Percentiles rank a stretch among this genome's conserved stretches.
Evolutionary conservation across 2,797 vertebrate genomes (phyloP).

Genomic region (Tokudaia muenninki): DNA sequence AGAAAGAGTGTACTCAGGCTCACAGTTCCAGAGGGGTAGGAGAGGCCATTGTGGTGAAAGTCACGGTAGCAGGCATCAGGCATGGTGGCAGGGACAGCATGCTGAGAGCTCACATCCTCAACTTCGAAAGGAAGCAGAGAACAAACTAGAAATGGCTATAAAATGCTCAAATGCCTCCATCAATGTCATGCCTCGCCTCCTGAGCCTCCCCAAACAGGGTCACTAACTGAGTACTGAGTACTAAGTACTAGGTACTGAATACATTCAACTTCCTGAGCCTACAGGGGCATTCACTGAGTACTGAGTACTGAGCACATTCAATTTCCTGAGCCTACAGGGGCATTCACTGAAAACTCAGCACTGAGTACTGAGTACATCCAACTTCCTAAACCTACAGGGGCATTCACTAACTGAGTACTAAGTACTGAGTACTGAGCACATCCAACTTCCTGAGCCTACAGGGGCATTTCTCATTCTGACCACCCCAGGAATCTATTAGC

Average conservation of each 20-base stretch:
- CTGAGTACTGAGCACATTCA: no score
- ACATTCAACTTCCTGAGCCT: not conserved
- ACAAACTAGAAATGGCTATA: not conserved
- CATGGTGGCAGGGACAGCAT: no score
- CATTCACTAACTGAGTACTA: no score
- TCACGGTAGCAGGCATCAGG: not conserved
- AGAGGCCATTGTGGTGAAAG: no score
- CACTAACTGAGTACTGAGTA: not conserved
- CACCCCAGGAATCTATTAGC: not conserved
- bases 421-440: no score
- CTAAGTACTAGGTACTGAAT: not conserved
- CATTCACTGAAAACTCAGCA: no score
- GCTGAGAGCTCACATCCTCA: not conserved
- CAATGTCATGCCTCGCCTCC: not conserved
- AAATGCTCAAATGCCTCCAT: rapidly evolving
- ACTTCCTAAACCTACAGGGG: no score
- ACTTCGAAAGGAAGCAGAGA: not conserved
- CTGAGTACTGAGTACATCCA: no score
- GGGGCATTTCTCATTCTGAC: not conserved
- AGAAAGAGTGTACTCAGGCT: not conserved
- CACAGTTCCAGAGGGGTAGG: not conserved
- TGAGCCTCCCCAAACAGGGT: no score
- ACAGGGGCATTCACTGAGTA: not conserved
- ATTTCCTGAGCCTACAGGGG: no score
- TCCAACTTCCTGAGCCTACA: not conserved